Conservation (phyloP, 2,797 vertebrate species). For the Acrossocheilus fasciatus region DNA sequence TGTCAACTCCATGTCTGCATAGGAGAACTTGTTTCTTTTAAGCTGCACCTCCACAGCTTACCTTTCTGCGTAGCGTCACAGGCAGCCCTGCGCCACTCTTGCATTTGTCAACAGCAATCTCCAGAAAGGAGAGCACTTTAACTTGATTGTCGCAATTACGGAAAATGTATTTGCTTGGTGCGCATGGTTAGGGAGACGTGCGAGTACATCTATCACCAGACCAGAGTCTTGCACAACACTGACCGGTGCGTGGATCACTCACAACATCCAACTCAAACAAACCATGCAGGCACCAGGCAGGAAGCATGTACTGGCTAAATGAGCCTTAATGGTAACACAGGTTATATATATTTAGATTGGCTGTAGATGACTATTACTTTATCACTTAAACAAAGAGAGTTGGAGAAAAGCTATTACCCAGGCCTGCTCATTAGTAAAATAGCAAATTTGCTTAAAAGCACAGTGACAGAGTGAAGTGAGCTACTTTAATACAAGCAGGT, state of each 20-base stretch:
- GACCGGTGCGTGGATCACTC: conserved; percentile 63
- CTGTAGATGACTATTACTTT: conserved; percentile 61
- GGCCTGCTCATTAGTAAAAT: not conserved
- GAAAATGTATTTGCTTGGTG: conserved; percentile 67
- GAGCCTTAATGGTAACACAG: conserved; percentile 67
- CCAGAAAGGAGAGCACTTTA: conserved; percentile 63
- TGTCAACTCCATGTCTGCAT: conserved; percentile 76
- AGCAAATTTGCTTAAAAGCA: not conserved
- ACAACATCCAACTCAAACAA: conserved; percentile 77
- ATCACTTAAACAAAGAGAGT: conserved; percentile 52
- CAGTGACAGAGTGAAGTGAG: not conserved
- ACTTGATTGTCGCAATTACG: conserved; percentile 70
- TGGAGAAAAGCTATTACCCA: conserved; percentile 11
- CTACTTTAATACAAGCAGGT: not conserved
- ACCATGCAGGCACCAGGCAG: conserved; percentile 59
- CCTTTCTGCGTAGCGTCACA: conserved; percentile 48
- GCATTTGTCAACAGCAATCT: conserved; percentile 57
- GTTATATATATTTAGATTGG: conserved; percentile 67
- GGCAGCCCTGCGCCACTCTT: conserved; percentile 34
- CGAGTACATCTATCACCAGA: conserved; percentile 72
- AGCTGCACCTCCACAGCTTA: conserved; percentile 13
- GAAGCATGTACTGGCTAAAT: conserved; percentile 59
- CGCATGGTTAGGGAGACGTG: conserved; percentile 68
- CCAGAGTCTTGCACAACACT: conserved; percentile 61
- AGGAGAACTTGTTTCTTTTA: conserved; percentile 51